phyloP scores from a whole-genome alignment of 2,113 vertebrate species.

The Illadopsis cleaveri region DNA sequence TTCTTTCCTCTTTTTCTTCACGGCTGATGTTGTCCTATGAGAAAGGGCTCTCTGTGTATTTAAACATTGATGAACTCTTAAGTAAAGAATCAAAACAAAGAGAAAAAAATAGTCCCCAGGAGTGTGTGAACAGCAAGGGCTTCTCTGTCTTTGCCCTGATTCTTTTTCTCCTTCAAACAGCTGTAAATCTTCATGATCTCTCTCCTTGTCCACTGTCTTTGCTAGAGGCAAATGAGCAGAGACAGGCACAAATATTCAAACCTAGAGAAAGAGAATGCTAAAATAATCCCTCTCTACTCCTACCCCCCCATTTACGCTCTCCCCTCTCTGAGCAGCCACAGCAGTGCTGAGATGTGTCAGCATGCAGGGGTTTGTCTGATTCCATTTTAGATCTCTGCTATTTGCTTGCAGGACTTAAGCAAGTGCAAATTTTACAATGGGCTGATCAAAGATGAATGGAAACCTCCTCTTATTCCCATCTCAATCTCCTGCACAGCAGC shows the following conservation, averaged over 20 bases:
- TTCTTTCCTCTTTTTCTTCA: neutral
- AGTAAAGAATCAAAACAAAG: conserved; percentile 52
- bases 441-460: neutral
- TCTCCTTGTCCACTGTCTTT: neutral
- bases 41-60: neutral
- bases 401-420: neutral
- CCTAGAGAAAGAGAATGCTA: neutral
- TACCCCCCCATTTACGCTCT: neutral
- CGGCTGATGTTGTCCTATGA: neutral
- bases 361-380: neutral
- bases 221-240: neutral
- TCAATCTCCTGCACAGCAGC: neutral
- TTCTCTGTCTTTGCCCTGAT: neutral
- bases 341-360: neutral
- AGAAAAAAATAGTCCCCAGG: neutral
- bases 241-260: neutral
- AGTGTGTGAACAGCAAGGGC: neutral
- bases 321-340: neutral
- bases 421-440: neutral
- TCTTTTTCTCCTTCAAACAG: neutral
- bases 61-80: conserved; percentile 29
- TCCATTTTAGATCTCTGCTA: neutral
- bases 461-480: neutral
- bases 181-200: neutral
- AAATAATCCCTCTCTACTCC: neutral